These are phyloP conservation scores for Pseudomyrmex flavicornis DNA, from an alignment of 1,140 invertebrate genomes.

Conservation along the genomic window DNA sequence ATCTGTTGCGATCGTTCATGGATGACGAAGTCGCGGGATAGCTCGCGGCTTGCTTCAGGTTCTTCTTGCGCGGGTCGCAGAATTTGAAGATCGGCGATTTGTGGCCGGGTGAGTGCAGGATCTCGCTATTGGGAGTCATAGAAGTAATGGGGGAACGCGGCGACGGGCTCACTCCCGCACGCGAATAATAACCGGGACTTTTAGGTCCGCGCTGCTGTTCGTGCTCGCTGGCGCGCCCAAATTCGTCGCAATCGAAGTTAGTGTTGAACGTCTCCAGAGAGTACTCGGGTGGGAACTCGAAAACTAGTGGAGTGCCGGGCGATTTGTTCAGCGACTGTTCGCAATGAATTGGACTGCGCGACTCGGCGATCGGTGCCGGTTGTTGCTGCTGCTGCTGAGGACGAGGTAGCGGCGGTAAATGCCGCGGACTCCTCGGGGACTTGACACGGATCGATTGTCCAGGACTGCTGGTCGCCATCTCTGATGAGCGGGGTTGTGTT, in stretches of 20 bases:
- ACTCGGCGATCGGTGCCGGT: conserved; percentile 56
- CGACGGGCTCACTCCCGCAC: conserved; percentile 58
- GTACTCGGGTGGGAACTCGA: conserved; percentile 79
- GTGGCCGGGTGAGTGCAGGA: conserved; percentile 48
- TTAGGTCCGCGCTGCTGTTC: conserved; percentile 43
- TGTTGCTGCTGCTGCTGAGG: conserved; percentile 15
- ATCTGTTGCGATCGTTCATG: conserved; percentile 51
- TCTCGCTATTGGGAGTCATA: conserved; percentile 65
- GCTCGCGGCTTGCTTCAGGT: conserved; percentile 78
- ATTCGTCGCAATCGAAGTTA: conserved; percentile 77
- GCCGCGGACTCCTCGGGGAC: conserved; percentile 67
- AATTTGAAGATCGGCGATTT: conserved; percentile 76
- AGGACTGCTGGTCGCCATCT: conserved; percentile 71
- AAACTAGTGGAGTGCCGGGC: conserved; percentile 76
- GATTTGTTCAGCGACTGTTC: conserved; percentile 67
- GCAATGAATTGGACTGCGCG: conserved; percentile 65
- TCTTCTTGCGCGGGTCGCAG: conserved; percentile 73
- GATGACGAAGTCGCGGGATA: conserved; percentile 73
- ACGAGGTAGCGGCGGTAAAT: conserved; percentile 61
- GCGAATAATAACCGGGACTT: conserved; percentile 68
- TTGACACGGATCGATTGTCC: conserved; percentile 66
- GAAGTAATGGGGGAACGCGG: conserved; percentile 64
- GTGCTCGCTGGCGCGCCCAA: conserved; percentile 31
- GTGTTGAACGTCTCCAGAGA: conserved; percentile 75
- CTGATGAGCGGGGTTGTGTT: not conserved